Evolutionary conservation across 2,888 invertebrate species (phyloP), one percentile per base, ranked within the genome.

Genomic region (Pachycephus smyrnensis): DNA sequence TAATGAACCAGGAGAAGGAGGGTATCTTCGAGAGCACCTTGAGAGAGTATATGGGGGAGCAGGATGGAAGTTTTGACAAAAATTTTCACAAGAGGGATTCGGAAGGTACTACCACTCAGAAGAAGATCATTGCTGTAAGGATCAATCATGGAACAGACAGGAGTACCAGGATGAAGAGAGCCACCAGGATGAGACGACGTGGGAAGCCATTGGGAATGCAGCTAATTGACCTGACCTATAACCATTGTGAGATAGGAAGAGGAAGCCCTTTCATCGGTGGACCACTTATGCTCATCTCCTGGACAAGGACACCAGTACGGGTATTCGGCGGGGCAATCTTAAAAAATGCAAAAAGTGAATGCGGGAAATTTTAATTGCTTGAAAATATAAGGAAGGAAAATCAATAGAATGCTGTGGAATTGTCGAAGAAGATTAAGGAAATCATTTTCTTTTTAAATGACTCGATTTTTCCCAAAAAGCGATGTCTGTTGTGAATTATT

Each of bases 291-390:
- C 91, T 94, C 55, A 93, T 95, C 77, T 94, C 94, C 85, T 95
- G 95, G 95, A 94, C 93, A 69, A 93, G 93, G 83, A 95, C 95
- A 3, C 94, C 95, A 0, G 94, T 95, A 0, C 92, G 94, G 82
- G 92, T 95, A 1, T 95, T 95, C 86, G 95, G 95, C 31, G 95
- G 95, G 11, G 95, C 95, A 4, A 92, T 92, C 84, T 90, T 95
- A 32, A 94, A 93, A 86, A 93, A 92, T 82, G 94, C 94, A 0
- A 92, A 92, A 15, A 93, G 94, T 81, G 91, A 94, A 79, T 95
- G 95, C 88, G 94, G 94, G 1, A 92, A 93, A 81, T 94, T 94
- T 90, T 92, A 88, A 89, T 76, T 75, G 55, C 55, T 55, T 55
- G 23, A 23, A 55, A 55, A 55, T 23, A 23, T 55, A 55, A 9